A percentile compares a stretch with the other conserved stretches of the same genome.
These are phyloP conservation scores for Lissocephala sabroskyi DNA, from an alignment of 2,888 invertebrate genomes.

Conservation along the genomic window DNA sequence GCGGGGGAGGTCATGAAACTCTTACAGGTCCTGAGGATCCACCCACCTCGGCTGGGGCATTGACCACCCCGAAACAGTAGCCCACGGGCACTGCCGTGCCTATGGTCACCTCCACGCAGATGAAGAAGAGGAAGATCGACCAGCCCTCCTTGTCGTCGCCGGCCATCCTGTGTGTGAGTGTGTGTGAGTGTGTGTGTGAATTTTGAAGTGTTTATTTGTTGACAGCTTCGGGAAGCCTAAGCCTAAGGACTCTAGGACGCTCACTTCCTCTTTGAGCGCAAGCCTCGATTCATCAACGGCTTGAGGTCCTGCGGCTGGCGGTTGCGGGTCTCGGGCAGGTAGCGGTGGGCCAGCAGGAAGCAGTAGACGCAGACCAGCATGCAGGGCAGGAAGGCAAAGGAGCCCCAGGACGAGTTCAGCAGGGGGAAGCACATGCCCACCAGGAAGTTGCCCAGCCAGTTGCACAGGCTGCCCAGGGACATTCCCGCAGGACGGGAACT, in stretches of 20 bases:
- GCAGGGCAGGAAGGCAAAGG: constrained; percentile 84
- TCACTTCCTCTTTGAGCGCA: too few relatives aligned
- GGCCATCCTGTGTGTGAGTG: too few relatives aligned
- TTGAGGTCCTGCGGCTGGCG: constrained; percentile 51
- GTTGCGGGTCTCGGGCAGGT: constrained; percentile 61
- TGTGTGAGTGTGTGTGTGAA: too few relatives aligned
- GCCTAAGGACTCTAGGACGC: too few relatives aligned
- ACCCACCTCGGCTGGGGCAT: constrained; percentile 82
- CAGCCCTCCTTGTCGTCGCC: too few relatives aligned
- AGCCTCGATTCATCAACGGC: constrained; percentile 73
- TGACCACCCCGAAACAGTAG: constrained; percentile 87
- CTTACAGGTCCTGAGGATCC: too few relatives aligned
- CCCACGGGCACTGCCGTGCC: constrained; percentile 87
- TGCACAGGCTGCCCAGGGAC: constrained; percentile 87
- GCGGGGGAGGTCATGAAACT: too few relatives aligned
- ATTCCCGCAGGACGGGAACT: constrained; percentile 86
- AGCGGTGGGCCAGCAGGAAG: constrained; percentile 48
- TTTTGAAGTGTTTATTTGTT: too few relatives aligned
- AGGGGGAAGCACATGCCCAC: constrained; percentile 84
- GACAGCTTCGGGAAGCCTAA: too few relatives aligned
- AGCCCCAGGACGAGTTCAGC: constrained; percentile 76
- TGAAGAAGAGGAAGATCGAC: constrained; percentile 75
- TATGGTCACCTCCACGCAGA: constrained; percentile 80
- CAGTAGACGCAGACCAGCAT: constrained; percentile 69
- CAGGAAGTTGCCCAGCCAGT: constrained; percentile 90